Conservation (phyloP, 2,797 vertebrate species). For the Streptopelia turtur region DNA sequence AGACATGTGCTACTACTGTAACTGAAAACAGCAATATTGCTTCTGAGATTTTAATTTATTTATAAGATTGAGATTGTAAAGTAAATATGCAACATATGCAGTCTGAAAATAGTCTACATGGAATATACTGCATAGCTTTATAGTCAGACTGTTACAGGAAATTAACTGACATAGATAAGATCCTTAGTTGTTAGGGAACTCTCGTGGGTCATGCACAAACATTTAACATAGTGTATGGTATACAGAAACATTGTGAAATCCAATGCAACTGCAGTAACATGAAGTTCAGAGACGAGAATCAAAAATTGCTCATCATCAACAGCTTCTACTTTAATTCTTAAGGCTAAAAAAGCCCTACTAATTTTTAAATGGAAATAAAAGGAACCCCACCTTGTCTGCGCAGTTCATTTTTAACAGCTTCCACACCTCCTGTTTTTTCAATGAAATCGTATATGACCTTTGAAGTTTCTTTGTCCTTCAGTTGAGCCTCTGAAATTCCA, state of each 20-base stretch:
- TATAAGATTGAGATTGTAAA: not conserved
- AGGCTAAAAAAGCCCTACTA: not conserved
- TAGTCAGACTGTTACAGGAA: not conserved
- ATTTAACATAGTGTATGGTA: not conserved
- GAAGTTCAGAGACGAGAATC: not conserved
- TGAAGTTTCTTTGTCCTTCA: conserved; percentile 97
- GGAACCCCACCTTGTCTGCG: conserved; percentile 91
- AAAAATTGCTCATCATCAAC: not conserved
- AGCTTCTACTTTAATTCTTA: not conserved
- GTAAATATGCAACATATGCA: not conserved
- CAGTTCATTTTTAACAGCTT: conserved; percentile 97
- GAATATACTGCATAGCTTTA: not conserved
- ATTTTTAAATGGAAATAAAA: not conserved
- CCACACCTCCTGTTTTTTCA: conserved; percentile 96
- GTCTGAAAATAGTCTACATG: not conserved
- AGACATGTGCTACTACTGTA: not conserved
- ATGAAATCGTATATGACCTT: conserved; percentile 99
- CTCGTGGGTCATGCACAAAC: not conserved
- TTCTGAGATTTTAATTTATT: not conserved
- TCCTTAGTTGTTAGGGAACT: not conserved
- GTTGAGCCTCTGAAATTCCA: conserved; percentile 96
- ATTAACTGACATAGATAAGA: not conserved
- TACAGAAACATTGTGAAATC: not conserved
- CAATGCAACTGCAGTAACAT: not conserved
- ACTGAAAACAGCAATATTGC: not conserved